Evolutionary conservation across 2,888 invertebrate species (phyloP), one percentile per base, ranked within the genome.

Genomic region (Dermolepida albohirtum): DNA sequence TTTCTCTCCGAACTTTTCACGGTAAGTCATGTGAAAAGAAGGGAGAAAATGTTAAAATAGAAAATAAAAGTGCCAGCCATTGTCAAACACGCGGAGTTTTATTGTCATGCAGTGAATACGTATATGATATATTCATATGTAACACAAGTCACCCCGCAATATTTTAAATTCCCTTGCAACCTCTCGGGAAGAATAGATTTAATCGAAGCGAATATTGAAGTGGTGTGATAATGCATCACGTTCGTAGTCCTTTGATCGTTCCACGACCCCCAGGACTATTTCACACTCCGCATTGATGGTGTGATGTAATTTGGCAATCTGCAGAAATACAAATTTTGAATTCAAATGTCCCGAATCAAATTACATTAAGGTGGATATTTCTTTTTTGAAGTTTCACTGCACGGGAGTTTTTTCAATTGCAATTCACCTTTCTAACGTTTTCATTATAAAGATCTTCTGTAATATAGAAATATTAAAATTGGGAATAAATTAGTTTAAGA

Each of bases 161-260:
- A 75, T 73, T 76, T 77, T 74, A 75, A 75, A 77, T 75, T 76
- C 76, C 69, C 71, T 70, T 70, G 70, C 71, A 71, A 74, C 75
- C 75, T 76, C 75, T 51, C 65, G 75, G 75, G 76, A 76, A 77
- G 77, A 78, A 78, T 78, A 75, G 78, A 77, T 78, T 79, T 78
- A 78, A 79, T 79, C 78, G 78, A 76, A 77, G 76, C 73, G 78
- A 75, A 75, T 77, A 78, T 78, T 76, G 78, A 75, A 78, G 77
- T 78, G 73, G 76, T 72, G 70, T 73, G 72, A 77, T 78, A 77
- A 78, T 79, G 77, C 78, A 75, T 76, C 78, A 78, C 78, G 77
- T 76, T 74, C 74, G 55, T 66, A 71, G 71, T 74, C 74, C 78
- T 78, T 78, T 77, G 77, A 77, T 78, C 78, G 75, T 74, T 47